phyloP scores from a whole-genome alignment of 2,113 vertebrate genomes.

The Brachypodius melanocephalos region DNA sequence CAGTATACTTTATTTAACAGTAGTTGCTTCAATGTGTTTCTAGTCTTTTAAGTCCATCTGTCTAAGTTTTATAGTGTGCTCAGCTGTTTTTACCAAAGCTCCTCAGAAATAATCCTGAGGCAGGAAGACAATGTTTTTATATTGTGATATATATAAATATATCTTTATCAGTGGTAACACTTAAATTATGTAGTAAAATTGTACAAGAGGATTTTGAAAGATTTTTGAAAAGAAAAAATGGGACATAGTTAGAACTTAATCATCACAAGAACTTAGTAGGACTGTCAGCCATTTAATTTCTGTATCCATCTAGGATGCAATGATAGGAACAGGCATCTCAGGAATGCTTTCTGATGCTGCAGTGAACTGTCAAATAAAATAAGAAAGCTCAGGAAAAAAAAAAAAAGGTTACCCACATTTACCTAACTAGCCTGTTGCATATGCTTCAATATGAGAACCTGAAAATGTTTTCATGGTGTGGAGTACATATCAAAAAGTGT shows the following conservation, averaged over 20 bases:
- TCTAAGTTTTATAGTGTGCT: neutral
- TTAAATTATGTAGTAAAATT: neutral
- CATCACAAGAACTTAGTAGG: neutral
- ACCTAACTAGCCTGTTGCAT: neutral
- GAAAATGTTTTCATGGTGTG: neutral
- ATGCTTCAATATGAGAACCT: neutral
- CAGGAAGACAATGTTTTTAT: neutral
- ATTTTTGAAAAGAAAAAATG: neutral
- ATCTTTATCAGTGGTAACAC: neutral
- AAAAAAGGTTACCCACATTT: neutral
- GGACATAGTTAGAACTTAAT: neutral
- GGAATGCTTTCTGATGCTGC: neutral
- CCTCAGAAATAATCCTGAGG: neutral
- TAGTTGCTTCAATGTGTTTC: neutral
- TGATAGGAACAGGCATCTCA: neutral
- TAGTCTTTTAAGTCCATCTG: neutral
- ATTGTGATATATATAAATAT: neutral
- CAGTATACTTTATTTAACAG: neutral
- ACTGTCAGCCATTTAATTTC: neutral
- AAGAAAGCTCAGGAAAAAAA: neutral
- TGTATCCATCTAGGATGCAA: rapidly evolving
- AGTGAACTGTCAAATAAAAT: neutral
- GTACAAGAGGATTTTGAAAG: neutral
- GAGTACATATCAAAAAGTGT: neutral
- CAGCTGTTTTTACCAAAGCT: neutral